Percentiles rank a stretch among this genome's conserved stretches.
Evolutionary conservation across 2,888 invertebrate genomes (phyloP).

Genomic region (Rhagonycha fulva): DNA sequence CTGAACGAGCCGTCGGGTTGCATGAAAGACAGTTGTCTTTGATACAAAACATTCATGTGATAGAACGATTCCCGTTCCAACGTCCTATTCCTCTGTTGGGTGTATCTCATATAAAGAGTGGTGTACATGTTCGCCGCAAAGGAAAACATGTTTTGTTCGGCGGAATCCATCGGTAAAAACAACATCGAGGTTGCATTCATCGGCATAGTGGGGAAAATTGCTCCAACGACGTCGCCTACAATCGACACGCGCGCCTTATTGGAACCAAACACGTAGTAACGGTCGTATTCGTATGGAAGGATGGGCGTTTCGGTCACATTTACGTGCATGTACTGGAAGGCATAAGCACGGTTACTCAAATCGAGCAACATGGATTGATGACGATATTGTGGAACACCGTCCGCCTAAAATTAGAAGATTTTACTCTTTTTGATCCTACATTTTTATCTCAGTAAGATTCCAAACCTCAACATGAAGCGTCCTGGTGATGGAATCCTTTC

Average conservation of each 20-base stretch:
- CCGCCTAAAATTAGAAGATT: conserved; percentile 61
- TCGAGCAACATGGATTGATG: conserved; percentile 92
- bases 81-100: conserved; percentile 84
- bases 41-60: conserved; percentile 88
- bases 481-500: conserved; percentile 70
- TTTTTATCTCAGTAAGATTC: not conserved
- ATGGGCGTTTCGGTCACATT: conserved; percentile 92
- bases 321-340: conserved; percentile 94
- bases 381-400: conserved; percentile 88
- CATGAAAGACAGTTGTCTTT: conserved; percentile 89
- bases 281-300: conserved; percentile 87
- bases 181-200: conserved; percentile 84
- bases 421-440: not conserved
- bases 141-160: conserved; percentile 95
- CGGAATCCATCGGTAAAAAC: conserved; percentile 85
- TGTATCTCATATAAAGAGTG: conserved; percentile 85
- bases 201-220: conserved; percentile 91
- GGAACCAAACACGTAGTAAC: conserved; percentile 93
- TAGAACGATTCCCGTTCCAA: conserved; percentile 82
- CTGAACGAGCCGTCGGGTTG: conserved; percentile 89
- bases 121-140: conserved; percentile 94
- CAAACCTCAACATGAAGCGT: conserved; percentile 70
- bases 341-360: conserved; percentile 88
- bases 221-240: conserved; percentile 91
- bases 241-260: conserved; percentile 82